Evolutionary conservation across 2,797 vertebrate genomes (phyloP), one percentile per base, ranked within the genome.

Genomic region (Propithecus deckenii): DNA sequence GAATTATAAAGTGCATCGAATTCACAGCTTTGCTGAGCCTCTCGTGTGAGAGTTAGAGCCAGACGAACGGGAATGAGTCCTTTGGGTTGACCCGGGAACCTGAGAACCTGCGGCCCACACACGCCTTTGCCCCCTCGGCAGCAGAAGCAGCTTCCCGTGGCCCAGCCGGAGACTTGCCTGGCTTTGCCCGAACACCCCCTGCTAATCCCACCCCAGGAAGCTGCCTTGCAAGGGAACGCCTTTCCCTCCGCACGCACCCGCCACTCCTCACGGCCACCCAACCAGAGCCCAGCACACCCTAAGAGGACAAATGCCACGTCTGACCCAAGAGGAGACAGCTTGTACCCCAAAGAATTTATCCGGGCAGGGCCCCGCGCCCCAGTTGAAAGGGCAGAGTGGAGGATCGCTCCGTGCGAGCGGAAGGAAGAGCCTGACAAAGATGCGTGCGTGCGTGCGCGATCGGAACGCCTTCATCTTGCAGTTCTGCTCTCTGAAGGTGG

Each of bases 371-470:
- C 38, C 57, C 43, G 55, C 2, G 30, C 63, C 59, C 67, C 38
- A 2, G 0, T 28, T 4, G 1, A 30, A 80, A 86, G 41, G 46
- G 20, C n/a, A 65, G 74, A 30, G 25, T 10, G 6, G 71, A 57
- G 15, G 57, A 38, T 5, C 18, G 8, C 6, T 71, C 2, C 0
- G 11, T 1, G 5, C 6, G 41, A 46, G 11, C 2, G 1, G 20
- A 46, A 89, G 41, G 15, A 80, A 63, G 81, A 22, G 15, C 13
- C 38, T 22, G 71, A n/a, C 15, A 25, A 52, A 90, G 25, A 14
- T 0, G 41, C 41, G 41, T 1, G 15, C 0, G 15, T 9, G 10
- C 46, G 12, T 7, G 0, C 18, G 0, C 9, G 46, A n/a, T 30
- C 23, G 0, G 8, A 69, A 81, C 35, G 3, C 43, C n/a, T 52